Evolutionary conservation across 2,888 invertebrate genomes (phyloP).

Genomic region (Margaritifera margaritifera): DNA sequence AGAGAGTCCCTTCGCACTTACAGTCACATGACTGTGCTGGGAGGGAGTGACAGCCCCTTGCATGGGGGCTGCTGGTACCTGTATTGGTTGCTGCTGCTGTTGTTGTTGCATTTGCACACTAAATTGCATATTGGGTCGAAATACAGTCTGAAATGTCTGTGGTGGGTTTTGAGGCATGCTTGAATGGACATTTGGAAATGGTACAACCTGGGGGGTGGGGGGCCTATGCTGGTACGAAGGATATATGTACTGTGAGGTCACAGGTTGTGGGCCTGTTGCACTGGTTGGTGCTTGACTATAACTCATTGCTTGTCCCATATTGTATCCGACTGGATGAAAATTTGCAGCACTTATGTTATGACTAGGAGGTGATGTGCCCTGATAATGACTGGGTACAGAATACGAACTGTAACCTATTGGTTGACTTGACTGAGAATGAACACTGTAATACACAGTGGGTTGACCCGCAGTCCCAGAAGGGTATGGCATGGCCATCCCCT

Average conservation of each 20-base stretch:
- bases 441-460: no score
- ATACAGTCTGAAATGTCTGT: constrained; percentile 48
- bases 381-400: constrained; percentile 24
- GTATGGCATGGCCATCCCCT: no score
- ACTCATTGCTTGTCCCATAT: background rate
- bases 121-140: constrained; percentile 63
- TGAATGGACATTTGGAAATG: constrained; percentile 43
- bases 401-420: constrained; percentile 24
- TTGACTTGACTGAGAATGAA: no score
- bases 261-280: constrained; percentile 20
- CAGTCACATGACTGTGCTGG: constrained; percentile 38
- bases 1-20: constrained; percentile 46
- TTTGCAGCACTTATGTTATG: no score
- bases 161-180: constrained; percentile 35
- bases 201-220: constrained; percentile 45
- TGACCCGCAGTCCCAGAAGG: no score
- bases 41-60: constrained; percentile 1
- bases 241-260: constrained; percentile 44
- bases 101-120: constrained; percentile 59
- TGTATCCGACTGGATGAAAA: constrained; percentile 3
- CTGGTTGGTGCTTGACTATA: constrained; percentile 9
- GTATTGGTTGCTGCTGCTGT: constrained; percentile 21
- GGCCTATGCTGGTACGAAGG: constrained; percentile 42
- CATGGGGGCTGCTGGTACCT: constrained; percentile 5
- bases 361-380: background rate